Evolutionary conservation across 1,140 invertebrate genomes (phyloP).

Genomic region (Pentalonia nigronervosa): DNA sequence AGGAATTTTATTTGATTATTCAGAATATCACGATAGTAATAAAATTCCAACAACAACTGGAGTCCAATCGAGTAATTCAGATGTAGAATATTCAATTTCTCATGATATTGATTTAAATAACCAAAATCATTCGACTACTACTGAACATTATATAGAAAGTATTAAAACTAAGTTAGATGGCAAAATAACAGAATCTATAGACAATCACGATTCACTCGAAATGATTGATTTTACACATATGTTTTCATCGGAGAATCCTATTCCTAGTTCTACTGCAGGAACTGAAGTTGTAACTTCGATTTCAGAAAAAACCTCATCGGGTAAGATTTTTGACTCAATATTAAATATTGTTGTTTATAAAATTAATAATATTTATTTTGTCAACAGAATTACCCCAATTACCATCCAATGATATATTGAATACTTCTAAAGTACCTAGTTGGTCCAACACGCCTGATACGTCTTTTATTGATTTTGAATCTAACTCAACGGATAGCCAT

Average conservation of each 20-base stretch:
- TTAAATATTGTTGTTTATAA: not conserved
- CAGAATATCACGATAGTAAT: not conserved
- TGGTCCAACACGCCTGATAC: conserved; percentile 25
- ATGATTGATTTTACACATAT: conserved; percentile 34
- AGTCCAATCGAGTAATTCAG: conserved; percentile 35
- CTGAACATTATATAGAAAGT: conserved; percentile 48
- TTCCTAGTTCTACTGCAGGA: not conserved
- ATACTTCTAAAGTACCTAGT: conserved; percentile 4
- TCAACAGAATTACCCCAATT: not conserved
- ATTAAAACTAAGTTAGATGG: conserved; percentile 35
- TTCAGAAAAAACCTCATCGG: conserved; percentile 37
- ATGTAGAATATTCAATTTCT: not conserved
- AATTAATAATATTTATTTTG: conserved; percentile 10
- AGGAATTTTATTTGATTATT: not conserved
- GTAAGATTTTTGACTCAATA: not conserved
- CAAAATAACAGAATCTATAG: conserved; percentile 15
- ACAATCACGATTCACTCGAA: not conserved
- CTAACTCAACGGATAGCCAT: conserved; percentile 15
- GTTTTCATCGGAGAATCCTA: conserved; percentile 1
- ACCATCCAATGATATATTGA: not conserved
- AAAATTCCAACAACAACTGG: not conserved
- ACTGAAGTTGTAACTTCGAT: not conserved
- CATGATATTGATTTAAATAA: not conserved
- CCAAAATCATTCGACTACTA: conserved; percentile 39
- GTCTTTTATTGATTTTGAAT: conserved; percentile 21